These are phyloP conservation scores for Portunus trituberculatus DNA, from an alignment of 1,140 invertebrate species.

Conservation along the genomic window DNA sequence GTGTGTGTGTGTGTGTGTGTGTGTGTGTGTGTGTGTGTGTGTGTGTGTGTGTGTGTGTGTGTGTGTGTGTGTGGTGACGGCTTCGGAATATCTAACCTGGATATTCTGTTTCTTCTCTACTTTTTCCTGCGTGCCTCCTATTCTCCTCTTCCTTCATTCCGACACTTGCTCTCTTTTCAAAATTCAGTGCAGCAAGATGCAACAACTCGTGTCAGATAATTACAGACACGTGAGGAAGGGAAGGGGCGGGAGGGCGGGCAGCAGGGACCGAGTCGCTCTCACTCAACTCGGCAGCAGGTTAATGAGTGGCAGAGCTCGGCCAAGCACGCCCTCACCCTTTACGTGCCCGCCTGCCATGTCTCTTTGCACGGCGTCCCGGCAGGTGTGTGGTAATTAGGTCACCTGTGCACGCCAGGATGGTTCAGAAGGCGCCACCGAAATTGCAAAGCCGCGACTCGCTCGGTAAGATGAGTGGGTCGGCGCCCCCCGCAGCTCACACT, in stretches of 20 bases:
- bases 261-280: neutral
- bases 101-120: no score
- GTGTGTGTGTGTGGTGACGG: no score
- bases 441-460: neutral
- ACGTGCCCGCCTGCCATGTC: neutral
- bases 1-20: no score
- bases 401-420: slow-evolving; percentile 7
- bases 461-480: no score
- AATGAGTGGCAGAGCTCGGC: neutral
- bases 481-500: no score
- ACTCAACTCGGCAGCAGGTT: neutral
- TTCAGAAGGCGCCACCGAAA: neutral
- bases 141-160: neutral
- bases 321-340: neutral
- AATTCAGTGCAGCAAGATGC: neutral
- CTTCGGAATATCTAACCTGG: no score
- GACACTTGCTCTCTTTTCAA: neutral
- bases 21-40: no score
- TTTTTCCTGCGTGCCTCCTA: no score
- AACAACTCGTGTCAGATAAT: neutral
- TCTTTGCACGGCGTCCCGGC: neutral
- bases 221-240: neutral
- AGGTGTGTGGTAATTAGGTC: slow-evolving; percentile 20
- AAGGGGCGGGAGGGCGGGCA: no score
- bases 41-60: no score